These are phyloP conservation scores for Typhlomys cinereus DNA, from an alignment of 2,113 vertebrate species.

Conservation along the genomic window DNA sequence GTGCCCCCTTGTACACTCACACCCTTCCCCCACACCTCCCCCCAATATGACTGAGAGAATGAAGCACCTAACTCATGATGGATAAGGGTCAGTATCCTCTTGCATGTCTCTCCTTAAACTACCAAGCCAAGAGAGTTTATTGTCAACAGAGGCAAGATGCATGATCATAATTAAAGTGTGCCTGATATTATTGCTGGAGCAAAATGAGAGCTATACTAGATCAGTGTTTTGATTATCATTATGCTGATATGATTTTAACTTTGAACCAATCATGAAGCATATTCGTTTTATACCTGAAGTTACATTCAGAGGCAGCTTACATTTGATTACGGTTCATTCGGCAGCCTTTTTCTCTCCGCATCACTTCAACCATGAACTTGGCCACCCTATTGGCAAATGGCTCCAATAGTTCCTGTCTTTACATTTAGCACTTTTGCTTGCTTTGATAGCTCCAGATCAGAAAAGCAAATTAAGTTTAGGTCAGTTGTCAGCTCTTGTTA, in stretches of 20 bases:
- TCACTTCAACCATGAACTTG: neutral
- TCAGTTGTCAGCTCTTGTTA: conserved; percentile 31
- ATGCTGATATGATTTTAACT: conserved; percentile 37
- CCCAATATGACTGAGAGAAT: neutral
- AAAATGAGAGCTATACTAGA: neutral
- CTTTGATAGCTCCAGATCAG: conserved; percentile 9
- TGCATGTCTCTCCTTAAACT: neutral
- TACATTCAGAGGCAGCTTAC: neutral
- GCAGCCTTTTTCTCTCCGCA: neutral
- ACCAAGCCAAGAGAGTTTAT: neutral
- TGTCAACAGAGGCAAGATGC: neutral
- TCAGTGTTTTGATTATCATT: neutral
- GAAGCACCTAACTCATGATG: neutral
- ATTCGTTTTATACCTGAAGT: neutral
- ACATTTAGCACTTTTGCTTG: neutral
- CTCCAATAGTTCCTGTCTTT: neutral
- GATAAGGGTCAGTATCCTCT: neutral
- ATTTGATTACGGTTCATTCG: neutral
- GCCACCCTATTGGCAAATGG: neutral
- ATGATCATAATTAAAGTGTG: conserved; percentile 1
- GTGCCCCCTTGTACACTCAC: no score
- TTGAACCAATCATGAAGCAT: neutral
- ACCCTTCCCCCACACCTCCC: no score
- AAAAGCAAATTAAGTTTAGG: conserved; percentile 48
- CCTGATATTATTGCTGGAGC: neutral